These are phyloP conservation scores for Columba janthina DNA, from an alignment of 2,113 vertebrate species.

Conservation along the genomic window DNA sequence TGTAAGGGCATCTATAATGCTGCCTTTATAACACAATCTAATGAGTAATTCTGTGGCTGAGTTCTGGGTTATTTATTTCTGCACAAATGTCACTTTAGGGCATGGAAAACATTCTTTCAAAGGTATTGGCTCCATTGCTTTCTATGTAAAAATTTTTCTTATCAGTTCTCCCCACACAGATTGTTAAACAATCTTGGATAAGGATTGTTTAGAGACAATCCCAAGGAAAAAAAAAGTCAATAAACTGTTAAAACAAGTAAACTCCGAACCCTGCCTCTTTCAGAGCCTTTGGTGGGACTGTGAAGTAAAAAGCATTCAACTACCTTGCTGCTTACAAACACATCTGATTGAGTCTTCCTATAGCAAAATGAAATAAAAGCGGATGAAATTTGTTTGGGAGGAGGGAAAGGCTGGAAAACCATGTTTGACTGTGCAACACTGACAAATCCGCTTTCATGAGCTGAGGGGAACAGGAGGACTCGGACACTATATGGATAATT, in stretches of 20 bases:
- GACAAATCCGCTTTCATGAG: neutral
- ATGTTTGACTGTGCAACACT: neutral
- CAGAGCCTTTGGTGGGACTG: neutral
- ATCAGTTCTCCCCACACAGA: neutral
- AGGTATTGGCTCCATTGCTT: neutral
- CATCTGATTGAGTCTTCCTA: rapidly evolving
- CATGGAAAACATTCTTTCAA: neutral
- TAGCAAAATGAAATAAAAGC: neutral
- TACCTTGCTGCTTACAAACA: neutral
- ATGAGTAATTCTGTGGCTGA: neutral
- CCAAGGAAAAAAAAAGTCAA: neutral
- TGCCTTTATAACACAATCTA: neutral
- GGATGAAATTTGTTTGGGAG: neutral
- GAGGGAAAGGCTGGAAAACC: neutral
- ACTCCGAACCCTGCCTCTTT: neutral
- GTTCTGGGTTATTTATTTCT: neutral
- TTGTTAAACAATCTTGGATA: neutral
- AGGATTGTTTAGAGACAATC: neutral
- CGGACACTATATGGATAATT: neutral
- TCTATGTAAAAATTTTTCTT: neutral
- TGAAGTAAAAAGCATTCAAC: neutral
- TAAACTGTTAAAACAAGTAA: neutral
- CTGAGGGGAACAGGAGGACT: neutral
- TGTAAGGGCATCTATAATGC: neutral
- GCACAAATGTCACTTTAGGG: neutral